phyloP scores from a whole-genome alignment of 35 echinoderm and acorn worm species.

The Eucidaris tribuloides region DNA sequence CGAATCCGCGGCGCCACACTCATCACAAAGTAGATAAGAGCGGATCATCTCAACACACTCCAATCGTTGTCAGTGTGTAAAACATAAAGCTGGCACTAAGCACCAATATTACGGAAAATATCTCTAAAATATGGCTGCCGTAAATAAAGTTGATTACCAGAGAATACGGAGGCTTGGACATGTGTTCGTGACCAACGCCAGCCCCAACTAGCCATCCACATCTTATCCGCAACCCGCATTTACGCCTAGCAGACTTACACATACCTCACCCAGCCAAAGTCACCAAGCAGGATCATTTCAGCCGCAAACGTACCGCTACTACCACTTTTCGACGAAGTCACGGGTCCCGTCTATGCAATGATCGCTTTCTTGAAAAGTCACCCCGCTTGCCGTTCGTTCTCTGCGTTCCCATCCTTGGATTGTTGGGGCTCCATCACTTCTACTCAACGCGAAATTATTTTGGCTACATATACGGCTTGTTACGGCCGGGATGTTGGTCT shows the following conservation, averaged over 20 bases:
- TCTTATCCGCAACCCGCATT: background rate
- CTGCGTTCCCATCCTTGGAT: conserved; percentile 2
- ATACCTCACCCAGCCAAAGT: background rate
- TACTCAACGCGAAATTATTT: conserved; percentile 42
- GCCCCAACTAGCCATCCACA: background rate
- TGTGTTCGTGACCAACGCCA: too few species aligned
- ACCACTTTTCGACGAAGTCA: background rate
- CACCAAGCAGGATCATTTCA: background rate
- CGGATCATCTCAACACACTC: too few species aligned
- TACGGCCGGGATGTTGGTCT: background rate
- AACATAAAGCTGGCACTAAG: too few species aligned
- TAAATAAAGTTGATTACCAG: too few species aligned
- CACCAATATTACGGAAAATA: too few species aligned
- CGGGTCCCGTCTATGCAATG: background rate
- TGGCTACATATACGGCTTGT: conserved; percentile 45
- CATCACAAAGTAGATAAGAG: too few species aligned
- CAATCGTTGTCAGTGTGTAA: too few species aligned
- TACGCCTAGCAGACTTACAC: background rate
- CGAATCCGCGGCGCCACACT: too few species aligned
- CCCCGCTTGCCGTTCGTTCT: background rate
- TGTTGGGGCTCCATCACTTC: conserved; percentile 66
- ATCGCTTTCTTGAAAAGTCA: background rate
- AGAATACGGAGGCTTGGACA: too few species aligned
- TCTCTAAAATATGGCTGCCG: too few species aligned
- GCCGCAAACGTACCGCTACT: background rate